Evolutionary conservation across 1,140 invertebrate genomes (phyloP), one percentile per base, ranked within the genome.

Genomic region (Pararge aegeria): DNA sequence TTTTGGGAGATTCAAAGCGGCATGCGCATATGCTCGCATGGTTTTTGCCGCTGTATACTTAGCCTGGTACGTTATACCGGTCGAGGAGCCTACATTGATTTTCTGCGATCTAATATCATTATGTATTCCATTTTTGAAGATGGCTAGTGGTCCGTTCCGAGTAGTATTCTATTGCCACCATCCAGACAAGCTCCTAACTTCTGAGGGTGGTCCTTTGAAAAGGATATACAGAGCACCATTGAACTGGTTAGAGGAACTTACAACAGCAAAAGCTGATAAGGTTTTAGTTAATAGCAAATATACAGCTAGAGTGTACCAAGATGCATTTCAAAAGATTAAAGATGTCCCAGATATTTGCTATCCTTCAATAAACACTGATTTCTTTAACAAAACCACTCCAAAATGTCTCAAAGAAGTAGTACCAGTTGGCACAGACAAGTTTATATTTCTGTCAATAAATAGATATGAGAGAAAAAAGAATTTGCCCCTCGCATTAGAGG

Each of bases 401-500:
- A 84, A 91, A 53, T 74, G 87, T 10, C 68, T 93, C 1, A 91
- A 93, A 57, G 87, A 90, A 48, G 75, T 87, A 49, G 74, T 87
- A 1, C 79, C 86, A 42, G 74, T 90, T 37, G 79, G 80, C 19
- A 76, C 85, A 13, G 91, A 94, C 62, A 91, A 90, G 44, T 92
- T 94, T 72, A 79, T 97, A 38, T 96, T 99, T 75, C 85, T 99
- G 1, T 99, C 98, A 0, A 95, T 99, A 55, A 99, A 99, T 91
- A 93, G 99, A 70, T 99, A 97, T 90, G 98, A 99, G 81, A 93
- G 96, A 9, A 99, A 99, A 80, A 99, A 99, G 88, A 97, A 98
- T 84, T 89, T 99, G 5, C 90, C 91, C 13, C 83, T 99, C 13
- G 97, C 97, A 0, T 90, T 99, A 37, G 83, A 94, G 69, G 94